phyloP scores from a whole-genome alignment of 2,797 vertebrate genomes.

The Sitta carolinensis region DNA sequence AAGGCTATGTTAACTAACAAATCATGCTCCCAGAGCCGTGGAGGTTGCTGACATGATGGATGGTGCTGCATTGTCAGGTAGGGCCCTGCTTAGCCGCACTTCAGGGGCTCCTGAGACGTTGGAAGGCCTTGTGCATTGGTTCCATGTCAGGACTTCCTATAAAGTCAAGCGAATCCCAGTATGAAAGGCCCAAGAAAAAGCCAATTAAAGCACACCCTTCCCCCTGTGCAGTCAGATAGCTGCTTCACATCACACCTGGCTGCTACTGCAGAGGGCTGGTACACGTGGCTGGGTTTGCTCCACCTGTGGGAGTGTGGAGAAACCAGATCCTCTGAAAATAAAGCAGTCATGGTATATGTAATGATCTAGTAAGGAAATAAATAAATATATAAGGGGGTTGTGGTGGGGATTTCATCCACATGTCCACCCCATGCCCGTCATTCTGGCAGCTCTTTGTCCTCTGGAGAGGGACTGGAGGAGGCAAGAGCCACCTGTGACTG shows the following conservation, averaged over 20 bases:
- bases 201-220: background rate
- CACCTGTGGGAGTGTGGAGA: background rate
- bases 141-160: background rate
- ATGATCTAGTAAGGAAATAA: background rate
- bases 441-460: background rate
- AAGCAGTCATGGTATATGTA: background rate
- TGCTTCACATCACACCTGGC: background rate
- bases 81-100: background rate
- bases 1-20: constrained; percentile 29
- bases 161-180: background rate
- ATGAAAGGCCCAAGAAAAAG: background rate
- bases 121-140: background rate
- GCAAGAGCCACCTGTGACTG: background rate
- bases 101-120: background rate
- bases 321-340: background rate
- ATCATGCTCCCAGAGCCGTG: background rate
- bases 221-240: background rate
- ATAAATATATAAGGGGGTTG: background rate
- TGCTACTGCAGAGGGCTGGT: background rate
- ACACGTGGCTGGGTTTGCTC: background rate
- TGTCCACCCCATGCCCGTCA: background rate
- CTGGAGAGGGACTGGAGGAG: background rate
- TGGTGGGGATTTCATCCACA: background rate
- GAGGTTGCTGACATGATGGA: constrained; percentile 41
- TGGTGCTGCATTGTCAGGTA: constrained; percentile 29